A percentile compares a stretch with the other conserved stretches of the same genome.
These are phyloP conservation scores for Leptopilina myrica DNA, from an alignment of 2,888 invertebrate genomes.

Conservation along the genomic window DNA sequence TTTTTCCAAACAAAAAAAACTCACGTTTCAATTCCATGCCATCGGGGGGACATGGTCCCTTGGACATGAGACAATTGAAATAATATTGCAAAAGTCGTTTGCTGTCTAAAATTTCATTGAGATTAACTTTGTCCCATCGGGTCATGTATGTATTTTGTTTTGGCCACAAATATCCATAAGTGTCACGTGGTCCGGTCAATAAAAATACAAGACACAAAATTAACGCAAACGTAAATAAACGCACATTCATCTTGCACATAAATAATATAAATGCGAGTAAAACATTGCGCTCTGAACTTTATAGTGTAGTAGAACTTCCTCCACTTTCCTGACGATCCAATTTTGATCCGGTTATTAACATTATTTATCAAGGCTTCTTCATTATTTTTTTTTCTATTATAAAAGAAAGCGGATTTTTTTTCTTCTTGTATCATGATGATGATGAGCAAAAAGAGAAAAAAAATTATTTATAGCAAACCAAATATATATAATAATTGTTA, in stretches of 20 bases:
- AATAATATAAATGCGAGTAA: constrained; percentile 14
- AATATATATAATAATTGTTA: background rate
- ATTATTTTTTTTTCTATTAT: background rate
- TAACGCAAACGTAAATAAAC: background rate
- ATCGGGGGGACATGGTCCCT: constrained; percentile 85
- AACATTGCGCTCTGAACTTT: constrained; percentile 31
- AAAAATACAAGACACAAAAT: constrained; percentile 20
- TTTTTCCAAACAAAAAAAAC: constrained; percentile 69
- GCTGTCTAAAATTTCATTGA: constrained; percentile 83
- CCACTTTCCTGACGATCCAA: constrained; percentile 25
- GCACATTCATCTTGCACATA: constrained; percentile 28
- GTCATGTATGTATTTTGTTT: constrained; percentile 73
- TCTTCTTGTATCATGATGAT: background rate
- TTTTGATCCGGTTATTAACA: constrained; percentile 37
- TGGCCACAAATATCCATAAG: constrained; percentile 57
- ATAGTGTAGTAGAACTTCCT: constrained; percentile 22
- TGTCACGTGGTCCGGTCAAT: background rate
- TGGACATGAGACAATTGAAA: constrained; percentile 83
- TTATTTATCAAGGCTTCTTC: constrained; percentile 8
- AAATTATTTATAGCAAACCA: background rate
- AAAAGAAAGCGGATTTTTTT: background rate
- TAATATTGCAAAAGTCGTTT: constrained; percentile 84
- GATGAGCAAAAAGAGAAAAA: background rate
- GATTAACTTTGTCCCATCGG: constrained; percentile 84
- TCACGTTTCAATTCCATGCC: constrained; percentile 85